Evolutionary conservation across 2,113 vertebrate genomes (phyloP).

Genomic region (Urocynchramus pylzowi): DNA sequence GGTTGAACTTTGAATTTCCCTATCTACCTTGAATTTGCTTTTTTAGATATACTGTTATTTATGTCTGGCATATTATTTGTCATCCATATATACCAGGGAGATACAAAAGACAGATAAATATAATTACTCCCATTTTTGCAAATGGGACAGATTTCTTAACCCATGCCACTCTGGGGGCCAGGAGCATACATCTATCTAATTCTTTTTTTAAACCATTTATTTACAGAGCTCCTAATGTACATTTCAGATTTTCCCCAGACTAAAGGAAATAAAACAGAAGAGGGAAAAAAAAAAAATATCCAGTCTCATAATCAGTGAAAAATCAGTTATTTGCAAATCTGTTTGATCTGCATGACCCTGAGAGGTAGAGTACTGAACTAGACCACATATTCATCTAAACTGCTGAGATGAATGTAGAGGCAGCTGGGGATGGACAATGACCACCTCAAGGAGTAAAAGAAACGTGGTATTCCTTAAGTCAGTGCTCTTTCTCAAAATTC

Average conservation of each 20-base stretch:
- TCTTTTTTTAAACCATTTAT: not conserved
- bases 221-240: not conserved
- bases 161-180: not conserved
- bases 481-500: not conserved
- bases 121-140: not conserved
- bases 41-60: not conserved
- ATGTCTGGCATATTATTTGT: not conserved
- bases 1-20: not conserved
- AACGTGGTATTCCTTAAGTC: not conserved
- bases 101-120: not conserved
- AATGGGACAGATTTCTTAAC: not conserved
- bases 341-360: not conserved
- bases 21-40: not conserved
- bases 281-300: fast-evolving
- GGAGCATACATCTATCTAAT: not conserved
- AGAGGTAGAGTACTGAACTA: not conserved
- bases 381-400: not conserved
- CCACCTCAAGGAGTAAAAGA: not conserved
- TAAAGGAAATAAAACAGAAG: not conserved
- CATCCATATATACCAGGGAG: not conserved
- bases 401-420: too few relatives aligned
- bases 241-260: not conserved
- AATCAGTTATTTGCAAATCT: not conserved
- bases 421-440: not conserved
- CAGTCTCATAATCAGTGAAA: not conserved